Evolutionary conservation across 2,888 invertebrate genomes (phyloP), one percentile per base, ranked within the genome.

Genomic region (Hydrotaea diabolus): DNA sequence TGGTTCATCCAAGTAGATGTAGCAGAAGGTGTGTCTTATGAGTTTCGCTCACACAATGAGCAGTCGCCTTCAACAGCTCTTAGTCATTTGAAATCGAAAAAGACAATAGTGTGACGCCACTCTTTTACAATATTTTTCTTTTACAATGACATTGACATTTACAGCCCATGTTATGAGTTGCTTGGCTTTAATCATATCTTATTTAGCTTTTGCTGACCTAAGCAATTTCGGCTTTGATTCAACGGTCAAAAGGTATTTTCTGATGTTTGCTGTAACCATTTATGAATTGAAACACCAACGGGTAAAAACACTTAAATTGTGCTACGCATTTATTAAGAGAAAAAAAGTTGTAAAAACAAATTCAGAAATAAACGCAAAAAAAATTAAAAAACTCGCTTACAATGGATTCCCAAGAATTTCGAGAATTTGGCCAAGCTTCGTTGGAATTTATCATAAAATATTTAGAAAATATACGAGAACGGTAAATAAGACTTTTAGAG

Each of bases 401-500:
- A 57, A 97, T 97, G 97, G 95, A 97, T 92, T 93, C 94, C 31
- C 93, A 95, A 88, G 94, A 96, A 90, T 97, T 97, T 92, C 94
- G 95, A 85, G 95, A 96, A 88, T 97, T 96, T 90, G 98, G 97
- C 43, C 96, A 96, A 90, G 97, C 97, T 36, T 95, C 97, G 83
- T 94, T 98, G 85, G 98, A 98, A 92, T 96, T 97, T 90, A 94
- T 99, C 39, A 97, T 97, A n/a, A 96, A 98, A 91, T 98, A 99
- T 92, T 93, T 96, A 86, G 96, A 98, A 87, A 96, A 94, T 87
- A 95, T 98, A 86, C 94, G 97, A 89, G 95, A 96, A 86, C 95
- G 95, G 95, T 95, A 93, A 92, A 39, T 4, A 39, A 9, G 39
- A 8, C 31, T 39, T 39, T 4, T 23, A 8, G n/a, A 19, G 46